phyloP scores from a whole-genome alignment of 2,113 vertebrate genomes.

The Colius striatus region DNA sequence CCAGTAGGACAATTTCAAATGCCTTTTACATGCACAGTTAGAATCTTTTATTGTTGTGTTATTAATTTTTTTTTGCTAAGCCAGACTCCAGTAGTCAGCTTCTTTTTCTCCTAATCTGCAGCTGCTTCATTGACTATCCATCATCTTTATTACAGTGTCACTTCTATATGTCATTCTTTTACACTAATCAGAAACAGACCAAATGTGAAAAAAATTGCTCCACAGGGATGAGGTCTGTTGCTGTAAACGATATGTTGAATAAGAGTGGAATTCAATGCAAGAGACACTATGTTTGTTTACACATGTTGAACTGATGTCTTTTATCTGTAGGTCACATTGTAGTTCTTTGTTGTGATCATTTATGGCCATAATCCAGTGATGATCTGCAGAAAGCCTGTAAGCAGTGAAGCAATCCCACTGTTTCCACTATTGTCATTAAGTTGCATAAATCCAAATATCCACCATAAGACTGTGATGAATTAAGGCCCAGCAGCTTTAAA shows the following conservation, averaged over 20 bases:
- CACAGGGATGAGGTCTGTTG: constrained; percentile 19
- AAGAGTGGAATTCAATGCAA: constrained; percentile 30
- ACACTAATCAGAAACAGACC: constrained; percentile 48
- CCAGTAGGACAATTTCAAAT: neutral
- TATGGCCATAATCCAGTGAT: neutral
- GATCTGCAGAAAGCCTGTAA: neutral
- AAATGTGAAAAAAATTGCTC: constrained; percentile 36
- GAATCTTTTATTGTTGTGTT: neutral
- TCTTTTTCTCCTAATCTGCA: constrained; percentile 32
- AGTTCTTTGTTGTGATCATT: constrained; percentile 13
- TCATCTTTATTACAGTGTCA: constrained; percentile 38
- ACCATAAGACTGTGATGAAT: neutral
- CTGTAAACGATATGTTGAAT: neutral
- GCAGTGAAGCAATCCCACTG: neutral
- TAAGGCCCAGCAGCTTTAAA: neutral
- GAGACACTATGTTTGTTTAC: neutral
- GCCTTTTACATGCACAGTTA: neutral
- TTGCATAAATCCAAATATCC: neutral
- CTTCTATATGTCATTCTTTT: constrained; percentile 35
- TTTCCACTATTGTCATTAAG: neutral
- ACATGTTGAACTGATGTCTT: neutral
- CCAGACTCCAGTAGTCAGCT: constrained; percentile 12
- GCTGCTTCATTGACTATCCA: constrained; percentile 17
- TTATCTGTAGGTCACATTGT: neutral
- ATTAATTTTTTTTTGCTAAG: neutral